Conservation (phyloP, 2,113 vertebrate genomes). For the Cinclus mexicanus region DNA sequence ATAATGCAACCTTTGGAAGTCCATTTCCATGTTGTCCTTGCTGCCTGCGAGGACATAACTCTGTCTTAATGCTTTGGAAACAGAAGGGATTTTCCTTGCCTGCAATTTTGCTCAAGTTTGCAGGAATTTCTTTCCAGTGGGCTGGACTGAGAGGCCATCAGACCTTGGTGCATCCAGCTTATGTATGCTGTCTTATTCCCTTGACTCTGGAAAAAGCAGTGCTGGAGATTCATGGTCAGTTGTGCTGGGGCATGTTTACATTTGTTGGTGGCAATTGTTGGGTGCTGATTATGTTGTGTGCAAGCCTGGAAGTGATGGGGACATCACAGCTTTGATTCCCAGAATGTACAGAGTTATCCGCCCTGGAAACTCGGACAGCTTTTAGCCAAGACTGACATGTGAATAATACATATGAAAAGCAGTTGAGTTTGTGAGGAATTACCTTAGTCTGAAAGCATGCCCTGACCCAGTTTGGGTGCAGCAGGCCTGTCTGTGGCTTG, state of each 20-base stretch:
- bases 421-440: background rate
- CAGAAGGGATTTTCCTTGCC: background rate
- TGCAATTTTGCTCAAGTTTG: background rate
- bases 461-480: background rate
- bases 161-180: background rate
- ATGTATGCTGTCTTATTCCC: background rate
- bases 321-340: background rate
- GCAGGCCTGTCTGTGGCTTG: background rate
- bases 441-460: background rate
- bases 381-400: background rate
- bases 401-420: background rate
- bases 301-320: background rate
- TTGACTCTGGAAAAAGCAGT: background rate
- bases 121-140: background rate
- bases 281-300: background rate
- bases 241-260: rapidly evolving
- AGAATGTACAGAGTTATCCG: rapidly evolving
- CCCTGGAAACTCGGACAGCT: rapidly evolving
- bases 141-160: background rate
- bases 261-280: background rate
- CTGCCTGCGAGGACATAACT: background rate
- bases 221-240: rapidly evolving
- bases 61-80: background rate
- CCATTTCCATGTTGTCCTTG: background rate
- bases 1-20: background rate